Conservation (phyloP, 2,888 invertebrate genomes). For the Cyclophora punctaria region DNA sequence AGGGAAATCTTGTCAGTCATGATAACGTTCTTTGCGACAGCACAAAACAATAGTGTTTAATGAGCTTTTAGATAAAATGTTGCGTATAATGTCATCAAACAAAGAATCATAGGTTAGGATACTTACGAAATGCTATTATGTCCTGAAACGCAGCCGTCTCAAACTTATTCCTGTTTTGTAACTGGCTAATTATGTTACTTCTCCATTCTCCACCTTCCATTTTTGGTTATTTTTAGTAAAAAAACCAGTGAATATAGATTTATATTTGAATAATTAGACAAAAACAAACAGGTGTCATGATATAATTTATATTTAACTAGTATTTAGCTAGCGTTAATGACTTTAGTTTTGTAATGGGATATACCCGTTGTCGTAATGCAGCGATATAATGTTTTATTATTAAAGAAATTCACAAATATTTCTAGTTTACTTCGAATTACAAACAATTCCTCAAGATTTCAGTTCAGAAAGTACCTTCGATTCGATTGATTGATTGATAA, state of each 20-base stretch:
- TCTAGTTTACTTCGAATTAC: conserved; percentile 7
- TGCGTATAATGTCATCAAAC: conserved; percentile 12
- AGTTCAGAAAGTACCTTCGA: no score
- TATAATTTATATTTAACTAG: conserved; percentile 34
- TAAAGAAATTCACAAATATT: background rate
- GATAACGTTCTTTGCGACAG: conserved; percentile 7
- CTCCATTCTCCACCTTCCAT: conserved; percentile 79
- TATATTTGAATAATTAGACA: conserved; percentile 32
- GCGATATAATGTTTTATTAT: no score
- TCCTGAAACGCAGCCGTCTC: conserved; percentile 86
- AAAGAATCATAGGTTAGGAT: conserved; percentile 48
- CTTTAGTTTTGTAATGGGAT: no score
- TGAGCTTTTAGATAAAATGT: conserved; percentile 24
- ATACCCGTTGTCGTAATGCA: no score
- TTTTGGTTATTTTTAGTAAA: conserved; percentile 28
- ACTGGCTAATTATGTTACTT: conserved; percentile 79
- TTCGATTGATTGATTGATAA: no score
- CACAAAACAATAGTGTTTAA: conserved; percentile 27
- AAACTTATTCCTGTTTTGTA: conserved; percentile 83
- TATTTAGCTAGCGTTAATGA: no score
- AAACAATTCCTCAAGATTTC: no score
- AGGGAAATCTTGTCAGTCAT: background rate
- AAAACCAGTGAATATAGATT: conserved; percentile 29
- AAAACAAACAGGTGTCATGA: conserved; percentile 64
- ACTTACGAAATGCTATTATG: conserved; percentile 87